Percentiles rank a stretch among this genome's conserved stretches.
Conservation (phyloP, 2,888 invertebrate species). For the Ryuthela nishihirai region DNA sequence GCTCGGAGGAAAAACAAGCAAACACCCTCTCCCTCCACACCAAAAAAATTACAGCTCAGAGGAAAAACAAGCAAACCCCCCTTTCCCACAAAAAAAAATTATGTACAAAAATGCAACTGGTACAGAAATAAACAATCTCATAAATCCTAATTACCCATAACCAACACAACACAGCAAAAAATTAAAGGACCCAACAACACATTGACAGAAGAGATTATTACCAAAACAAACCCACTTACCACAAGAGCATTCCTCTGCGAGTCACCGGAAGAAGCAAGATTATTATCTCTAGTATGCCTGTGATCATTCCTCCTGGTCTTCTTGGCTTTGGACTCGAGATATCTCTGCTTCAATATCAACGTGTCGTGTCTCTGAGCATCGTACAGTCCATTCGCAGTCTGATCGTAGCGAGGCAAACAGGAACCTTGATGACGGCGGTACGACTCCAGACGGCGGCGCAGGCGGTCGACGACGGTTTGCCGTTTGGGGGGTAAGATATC, state of each 20-base stretch:
- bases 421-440: constrained; percentile 81
- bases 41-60: too few species aligned
- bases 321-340: constrained; percentile 85
- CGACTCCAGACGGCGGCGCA: constrained; percentile 75
- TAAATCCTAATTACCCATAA: too few species aligned
- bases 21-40: too few species aligned
- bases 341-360: constrained; percentile 78
- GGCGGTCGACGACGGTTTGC: constrained; percentile 74
- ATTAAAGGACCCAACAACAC: too few species aligned
- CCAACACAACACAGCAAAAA: too few species aligned
- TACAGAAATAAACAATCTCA: too few species aligned
- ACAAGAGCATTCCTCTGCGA: background rate
- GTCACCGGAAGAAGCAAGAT: constrained; percentile 1
- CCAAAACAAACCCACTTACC: constrained; percentile 3
- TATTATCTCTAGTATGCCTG: background rate
- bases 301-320: constrained; percentile 66
- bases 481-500: constrained; percentile 53
- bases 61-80: too few species aligned
- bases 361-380: constrained; percentile 90
- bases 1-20: too few species aligned
- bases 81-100: too few species aligned
- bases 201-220: too few species aligned
- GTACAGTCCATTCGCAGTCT: constrained; percentile 78
- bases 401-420: constrained; percentile 81
- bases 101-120: too few species aligned